Evolutionary conservation across 1,140 invertebrate genomes (phyloP).

Genomic region (Achroia grisella): DNA sequence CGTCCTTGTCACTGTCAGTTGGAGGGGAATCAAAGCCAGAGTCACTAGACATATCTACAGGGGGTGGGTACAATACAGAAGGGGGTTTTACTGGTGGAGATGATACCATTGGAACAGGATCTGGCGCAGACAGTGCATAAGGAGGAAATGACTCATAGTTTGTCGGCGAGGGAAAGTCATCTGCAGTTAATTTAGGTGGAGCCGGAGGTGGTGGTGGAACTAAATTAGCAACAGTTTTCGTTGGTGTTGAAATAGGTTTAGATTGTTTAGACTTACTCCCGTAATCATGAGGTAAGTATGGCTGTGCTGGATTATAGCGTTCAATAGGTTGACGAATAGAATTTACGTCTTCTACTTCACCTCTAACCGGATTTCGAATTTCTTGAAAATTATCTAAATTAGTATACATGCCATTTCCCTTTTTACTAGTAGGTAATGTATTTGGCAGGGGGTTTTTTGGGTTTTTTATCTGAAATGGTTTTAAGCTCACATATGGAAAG

Average conservation of each 20-base stretch:
- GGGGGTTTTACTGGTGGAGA: slow-evolving; percentile 17
- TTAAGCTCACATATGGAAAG: slow-evolving; percentile 59
- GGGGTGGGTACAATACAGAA: slow-evolving; percentile 13
- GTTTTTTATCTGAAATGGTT: slow-evolving; percentile 58
- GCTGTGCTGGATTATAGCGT: slow-evolving; percentile 67
- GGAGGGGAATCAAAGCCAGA: slow-evolving; percentile 8
- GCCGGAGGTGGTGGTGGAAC: slow-evolving; percentile 59
- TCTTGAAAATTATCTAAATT: slow-evolving; percentile 52
- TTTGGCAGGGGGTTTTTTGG: slow-evolving; percentile 27
- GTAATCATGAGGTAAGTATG: slow-evolving; percentile 56
- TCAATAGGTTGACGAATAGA: slow-evolving; percentile 40
- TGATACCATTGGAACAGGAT: slow-evolving; percentile 13
- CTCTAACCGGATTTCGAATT: slow-evolving; percentile 52
- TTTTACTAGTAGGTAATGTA: slow-evolving; percentile 34
- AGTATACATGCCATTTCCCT: slow-evolving; percentile 41
- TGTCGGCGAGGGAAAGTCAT: slow-evolving; percentile 42
- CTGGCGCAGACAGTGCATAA: slow-evolving; percentile 23
- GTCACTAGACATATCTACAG: slow-evolving; percentile 4
- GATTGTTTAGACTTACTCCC: slow-evolving; percentile 45
- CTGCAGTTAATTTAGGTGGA: slow-evolving; percentile 29
- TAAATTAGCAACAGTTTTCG: slow-evolving; percentile 28
- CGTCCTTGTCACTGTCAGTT: slow-evolving; percentile 14
- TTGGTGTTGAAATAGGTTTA: slow-evolving; percentile 19
- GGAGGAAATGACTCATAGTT: slow-evolving; percentile 62
- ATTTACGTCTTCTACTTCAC: slow-evolving; percentile 56